Evolutionary conservation across 23 tunicate species (phyloP).

Genomic region (Trididemnum miniatum): DNA sequence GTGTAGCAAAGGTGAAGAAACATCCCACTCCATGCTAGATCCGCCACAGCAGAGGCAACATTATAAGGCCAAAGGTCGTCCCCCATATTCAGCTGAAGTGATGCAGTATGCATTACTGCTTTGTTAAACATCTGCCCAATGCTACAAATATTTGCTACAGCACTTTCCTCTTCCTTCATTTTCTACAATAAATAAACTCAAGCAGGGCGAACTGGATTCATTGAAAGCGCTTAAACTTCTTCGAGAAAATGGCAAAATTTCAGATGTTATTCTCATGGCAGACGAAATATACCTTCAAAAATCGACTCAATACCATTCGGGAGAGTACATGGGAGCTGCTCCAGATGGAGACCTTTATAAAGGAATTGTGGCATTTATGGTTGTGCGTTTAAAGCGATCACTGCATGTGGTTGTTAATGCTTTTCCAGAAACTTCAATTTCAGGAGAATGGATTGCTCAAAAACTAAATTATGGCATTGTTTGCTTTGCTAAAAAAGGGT

Average conservation of each 20-base stretch:
- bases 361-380: background rate
- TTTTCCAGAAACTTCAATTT: background rate
- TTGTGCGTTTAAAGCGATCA: background rate
- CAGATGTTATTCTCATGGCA: background rate
- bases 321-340: background rate
- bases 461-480: background rate
- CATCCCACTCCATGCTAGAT: background rate
- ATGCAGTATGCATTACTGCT: background rate
- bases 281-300: slow-evolving; percentile 1
- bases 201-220: background rate
- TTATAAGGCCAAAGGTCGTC: slow-evolving; percentile 8
- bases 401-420: background rate
- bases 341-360: background rate
- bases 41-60: background rate
- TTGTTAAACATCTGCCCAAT: background rate
- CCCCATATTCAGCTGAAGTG: background rate
- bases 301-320: background rate
- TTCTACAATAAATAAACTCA: background rate
- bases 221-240: slow-evolving; percentile 1
- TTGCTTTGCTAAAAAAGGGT: background rate
- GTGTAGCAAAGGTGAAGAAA: background rate
- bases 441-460: background rate
- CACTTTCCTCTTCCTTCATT: background rate
- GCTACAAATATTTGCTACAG: background rate
- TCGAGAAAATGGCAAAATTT: background rate